phyloP scores from a whole-genome alignment of 2,888 invertebrate genomes.

The Drosophila longiperda region DNA sequence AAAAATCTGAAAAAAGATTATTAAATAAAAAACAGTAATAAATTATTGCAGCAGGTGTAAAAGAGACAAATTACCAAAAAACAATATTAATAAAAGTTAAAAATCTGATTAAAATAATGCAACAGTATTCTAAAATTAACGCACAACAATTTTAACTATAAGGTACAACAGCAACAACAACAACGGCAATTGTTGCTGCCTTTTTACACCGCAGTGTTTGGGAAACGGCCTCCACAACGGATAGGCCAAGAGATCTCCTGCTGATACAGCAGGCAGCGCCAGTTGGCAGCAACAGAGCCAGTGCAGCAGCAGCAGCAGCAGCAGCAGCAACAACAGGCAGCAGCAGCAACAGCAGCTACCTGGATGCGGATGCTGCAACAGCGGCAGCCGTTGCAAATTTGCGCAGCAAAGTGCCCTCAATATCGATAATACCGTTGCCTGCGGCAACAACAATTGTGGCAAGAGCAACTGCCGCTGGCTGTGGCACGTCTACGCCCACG shows the following conservation, averaged over 20 bases:
- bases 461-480: slow-evolving; percentile 14
- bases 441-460: slow-evolving; percentile 61
- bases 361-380: slow-evolving; percentile 67
- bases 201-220: slow-evolving; percentile 18
- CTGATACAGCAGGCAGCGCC: slow-evolving; percentile 81
- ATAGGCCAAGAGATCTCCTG: slow-evolving; percentile 81
- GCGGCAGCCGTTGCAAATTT: slow-evolving; percentile 75
- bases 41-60: background rate
- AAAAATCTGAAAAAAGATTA: background rate
- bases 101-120: background rate
- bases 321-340: slow-evolving; percentile 27
- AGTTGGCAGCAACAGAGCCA: slow-evolving; percentile 49
- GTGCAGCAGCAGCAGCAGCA: slow-evolving; percentile 32
- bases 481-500: slow-evolving; percentile 18
- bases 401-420: slow-evolving; percentile 83
- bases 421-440: slow-evolving; percentile 84
- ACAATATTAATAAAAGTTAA: background rate
- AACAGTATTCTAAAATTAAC: slow-evolving; percentile 7
- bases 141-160: slow-evolving; percentile 9
- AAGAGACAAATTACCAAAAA: background rate
- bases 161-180: background rate
- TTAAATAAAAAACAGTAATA: too few relatives aligned
- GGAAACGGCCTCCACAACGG: slow-evolving; percentile 80
- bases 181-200: slow-evolving; percentile 30
- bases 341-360: slow-evolving; percentile 26